phyloP scores from a whole-genome alignment of 2,888 invertebrate species.

The Callimorpha dominula region DNA sequence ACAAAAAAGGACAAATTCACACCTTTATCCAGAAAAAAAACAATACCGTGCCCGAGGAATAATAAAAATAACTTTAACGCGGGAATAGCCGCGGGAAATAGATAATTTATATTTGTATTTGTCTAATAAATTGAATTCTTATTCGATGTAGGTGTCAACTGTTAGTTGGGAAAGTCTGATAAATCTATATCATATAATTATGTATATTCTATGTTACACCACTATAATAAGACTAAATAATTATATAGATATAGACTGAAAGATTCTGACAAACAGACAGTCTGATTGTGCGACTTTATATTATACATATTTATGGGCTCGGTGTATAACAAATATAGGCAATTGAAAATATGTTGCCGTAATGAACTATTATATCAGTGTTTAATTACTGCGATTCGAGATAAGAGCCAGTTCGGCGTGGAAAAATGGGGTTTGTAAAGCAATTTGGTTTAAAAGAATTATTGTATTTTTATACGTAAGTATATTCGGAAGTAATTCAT shows the following conservation, averaged over 20 bases:
- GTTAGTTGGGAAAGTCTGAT: too few species aligned
- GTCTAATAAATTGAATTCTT: too few species aligned
- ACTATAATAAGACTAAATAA: background rate
- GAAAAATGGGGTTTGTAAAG: constrained; percentile 42
- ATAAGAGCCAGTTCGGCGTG: constrained; percentile 44
- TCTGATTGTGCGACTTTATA: background rate
- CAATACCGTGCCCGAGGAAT: too few species aligned
- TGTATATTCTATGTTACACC: background rate
- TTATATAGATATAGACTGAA: background rate
- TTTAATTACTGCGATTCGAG: constrained; percentile 44
- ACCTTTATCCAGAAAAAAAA: too few species aligned
- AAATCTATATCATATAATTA: too few species aligned
- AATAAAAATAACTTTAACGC: too few species aligned
- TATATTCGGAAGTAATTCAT: constrained; percentile 47
- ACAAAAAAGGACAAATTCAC: too few species aligned
- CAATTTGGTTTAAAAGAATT: constrained; percentile 42
- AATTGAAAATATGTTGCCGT: constrained; percentile 45
- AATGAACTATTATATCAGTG: constrained; percentile 50
- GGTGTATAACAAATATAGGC: constrained; percentile 33
- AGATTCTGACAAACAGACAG: background rate
- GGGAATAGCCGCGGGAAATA: too few species aligned
- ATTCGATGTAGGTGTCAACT: too few species aligned
- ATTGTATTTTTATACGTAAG: constrained; percentile 30
- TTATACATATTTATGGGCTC: background rate
- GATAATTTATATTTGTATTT: too few species aligned